Evolutionary conservation across 2,888 invertebrate genomes (phyloP).

Genomic region (Pediacus dermestoides): DNA sequence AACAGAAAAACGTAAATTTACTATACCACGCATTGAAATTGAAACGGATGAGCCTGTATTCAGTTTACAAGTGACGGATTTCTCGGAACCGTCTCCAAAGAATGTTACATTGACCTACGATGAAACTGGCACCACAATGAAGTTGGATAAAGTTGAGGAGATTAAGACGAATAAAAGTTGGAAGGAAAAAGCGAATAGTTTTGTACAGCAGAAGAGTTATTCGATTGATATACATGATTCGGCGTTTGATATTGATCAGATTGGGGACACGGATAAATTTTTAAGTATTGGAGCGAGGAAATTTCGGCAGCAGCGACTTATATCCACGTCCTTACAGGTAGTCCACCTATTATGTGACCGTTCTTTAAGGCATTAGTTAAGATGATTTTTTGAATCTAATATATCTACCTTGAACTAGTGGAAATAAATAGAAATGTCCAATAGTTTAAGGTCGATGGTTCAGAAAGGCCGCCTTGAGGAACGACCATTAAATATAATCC

Average conservation of each 20-base stretch:
- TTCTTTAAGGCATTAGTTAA: no score
- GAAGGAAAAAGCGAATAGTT: slow-evolving; percentile 36
- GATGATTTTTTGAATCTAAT: no score
- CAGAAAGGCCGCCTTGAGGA: no score
- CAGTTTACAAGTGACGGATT: slow-evolving; percentile 47
- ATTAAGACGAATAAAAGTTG: slow-evolving; percentile 30
- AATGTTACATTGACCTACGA: slow-evolving; percentile 50
- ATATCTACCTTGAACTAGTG: no score
- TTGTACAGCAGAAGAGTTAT: slow-evolving; percentile 42
- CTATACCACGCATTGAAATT: slow-evolving; percentile 47
- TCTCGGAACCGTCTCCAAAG: slow-evolving; percentile 46
- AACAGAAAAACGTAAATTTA: slow-evolving; percentile 41
- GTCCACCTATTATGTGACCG: no score
- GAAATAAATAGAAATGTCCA: no score
- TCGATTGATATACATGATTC: slow-evolving; percentile 44
- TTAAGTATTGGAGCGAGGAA: slow-evolving; percentile 39
- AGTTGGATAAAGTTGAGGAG: slow-evolving; percentile 33
- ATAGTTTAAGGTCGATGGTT: no score
- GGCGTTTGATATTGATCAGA: slow-evolving; percentile 33
- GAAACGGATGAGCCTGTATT: slow-evolving; percentile 44
- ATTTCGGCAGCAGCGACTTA: slow-evolving; percentile 34
- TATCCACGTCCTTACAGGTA: slow-evolving; percentile 44
- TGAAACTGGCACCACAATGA: slow-evolving; percentile 40
- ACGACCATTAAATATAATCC: no score
- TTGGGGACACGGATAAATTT: slow-evolving; percentile 39